Conservation (phyloP, 2,888 invertebrate genomes). For the Lumbricus terrestris region DNA sequence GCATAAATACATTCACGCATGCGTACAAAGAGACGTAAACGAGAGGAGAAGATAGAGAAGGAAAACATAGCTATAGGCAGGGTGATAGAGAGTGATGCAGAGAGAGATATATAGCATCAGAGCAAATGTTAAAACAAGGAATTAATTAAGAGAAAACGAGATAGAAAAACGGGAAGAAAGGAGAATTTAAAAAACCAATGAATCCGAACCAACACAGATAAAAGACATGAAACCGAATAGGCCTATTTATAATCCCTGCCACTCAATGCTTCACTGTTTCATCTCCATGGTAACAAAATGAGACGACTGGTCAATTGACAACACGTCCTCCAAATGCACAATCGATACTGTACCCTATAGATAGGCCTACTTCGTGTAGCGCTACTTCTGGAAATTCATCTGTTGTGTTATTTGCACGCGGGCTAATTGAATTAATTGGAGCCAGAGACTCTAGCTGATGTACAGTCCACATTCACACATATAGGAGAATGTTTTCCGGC, state of each 20-base stretch:
- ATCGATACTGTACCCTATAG: too few species aligned
- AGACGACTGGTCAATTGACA: not conserved
- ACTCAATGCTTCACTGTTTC: too few species aligned
- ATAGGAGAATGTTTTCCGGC: not conserved
- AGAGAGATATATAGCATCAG: not conserved
- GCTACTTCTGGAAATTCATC: not conserved
- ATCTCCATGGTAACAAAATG: too few species aligned
- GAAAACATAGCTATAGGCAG: slow-evolving; percentile 16
- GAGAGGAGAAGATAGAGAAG: not conserved
- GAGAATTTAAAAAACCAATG: not conserved
- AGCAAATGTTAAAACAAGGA: not conserved
- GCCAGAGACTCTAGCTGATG: not conserved
- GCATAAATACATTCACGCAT: too few species aligned
- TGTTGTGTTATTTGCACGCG: not conserved
- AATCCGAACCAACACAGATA: not conserved
- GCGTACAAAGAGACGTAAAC: too few species aligned
- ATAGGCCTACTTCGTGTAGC: not conserved
- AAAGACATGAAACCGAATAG: not conserved
- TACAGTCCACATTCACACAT: not conserved
- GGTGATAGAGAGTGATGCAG: not conserved
- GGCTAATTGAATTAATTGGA: not conserved
- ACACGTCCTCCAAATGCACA: not conserved
- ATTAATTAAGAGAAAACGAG: not conserved
- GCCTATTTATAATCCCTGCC: too few species aligned
- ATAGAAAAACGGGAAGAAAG: not conserved